Percentiles rank a stretch among this genome's conserved stretches.
Evolutionary conservation across 2,888 invertebrate species (phyloP).

Genomic region (Eristalinus aeneus): DNA sequence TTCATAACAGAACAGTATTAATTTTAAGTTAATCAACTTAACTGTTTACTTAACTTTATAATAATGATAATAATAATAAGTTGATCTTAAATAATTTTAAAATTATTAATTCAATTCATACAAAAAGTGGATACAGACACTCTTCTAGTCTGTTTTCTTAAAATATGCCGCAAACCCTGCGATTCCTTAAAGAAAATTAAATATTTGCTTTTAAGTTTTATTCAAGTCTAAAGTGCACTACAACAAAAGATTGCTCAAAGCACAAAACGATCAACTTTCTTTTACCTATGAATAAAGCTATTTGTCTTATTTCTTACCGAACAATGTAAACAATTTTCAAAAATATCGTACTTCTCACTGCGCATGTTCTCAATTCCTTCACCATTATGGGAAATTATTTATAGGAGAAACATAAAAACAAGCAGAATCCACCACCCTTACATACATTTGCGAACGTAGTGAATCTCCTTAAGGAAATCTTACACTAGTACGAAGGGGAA

Average conservation of each 20-base stretch:
- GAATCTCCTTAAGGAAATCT: slow-evolving; percentile 60
- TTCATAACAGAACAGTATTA: too few relatives aligned
- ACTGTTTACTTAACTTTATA: too few relatives aligned
- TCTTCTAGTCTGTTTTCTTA: too few relatives aligned
- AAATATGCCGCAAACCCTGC: too few relatives aligned
- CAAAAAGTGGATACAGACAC: too few relatives aligned
- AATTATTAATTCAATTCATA: too few relatives aligned
- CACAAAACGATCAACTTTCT: not conserved
- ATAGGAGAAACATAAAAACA: slow-evolving; percentile 30
- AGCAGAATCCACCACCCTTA: slow-evolving; percentile 33
- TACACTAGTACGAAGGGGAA: slow-evolving; percentile 62
- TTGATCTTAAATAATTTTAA: too few relatives aligned
- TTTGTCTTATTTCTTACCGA: not conserved
- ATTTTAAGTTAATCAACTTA: too few relatives aligned
- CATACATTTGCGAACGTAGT: slow-evolving; percentile 32
- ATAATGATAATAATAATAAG: too few relatives aligned
- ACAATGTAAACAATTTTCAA: slow-evolving; percentile 11
- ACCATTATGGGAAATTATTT: slow-evolving; percentile 47
- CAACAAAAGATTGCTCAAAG: not conserved
- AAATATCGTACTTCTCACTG: slow-evolving; percentile 46
- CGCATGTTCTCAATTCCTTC: slow-evolving; percentile 39
- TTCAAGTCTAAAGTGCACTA: not conserved
- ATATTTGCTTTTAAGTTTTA: not conserved
- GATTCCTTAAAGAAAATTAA: too few relatives aligned
- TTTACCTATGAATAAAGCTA: not conserved